These are phyloP conservation scores for Lucilia sericata DNA, from an alignment of 1,140 invertebrate species.

Conservation along the genomic window DNA sequence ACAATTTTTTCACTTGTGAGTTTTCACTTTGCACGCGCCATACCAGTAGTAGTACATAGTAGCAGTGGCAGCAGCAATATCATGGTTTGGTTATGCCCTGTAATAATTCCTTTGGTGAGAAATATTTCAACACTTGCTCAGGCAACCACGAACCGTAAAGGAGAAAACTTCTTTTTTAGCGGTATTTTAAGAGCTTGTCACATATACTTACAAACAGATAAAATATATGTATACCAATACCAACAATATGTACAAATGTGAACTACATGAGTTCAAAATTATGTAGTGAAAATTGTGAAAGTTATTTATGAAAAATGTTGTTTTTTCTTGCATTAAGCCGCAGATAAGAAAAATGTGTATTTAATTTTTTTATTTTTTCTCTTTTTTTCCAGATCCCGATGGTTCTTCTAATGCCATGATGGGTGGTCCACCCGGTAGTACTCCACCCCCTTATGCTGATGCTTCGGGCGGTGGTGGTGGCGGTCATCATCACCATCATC, in stretches of 20 bases:
- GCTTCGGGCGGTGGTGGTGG: constrained; percentile 55
- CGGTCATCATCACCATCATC: constrained; percentile 67
- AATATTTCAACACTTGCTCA: too few relatives aligned
- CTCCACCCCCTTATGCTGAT: constrained; percentile 69
- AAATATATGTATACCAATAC: too few relatives aligned
- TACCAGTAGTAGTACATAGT: too few relatives aligned
- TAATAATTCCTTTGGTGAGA: too few relatives aligned
- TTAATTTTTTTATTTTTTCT: constrained; percentile 32
- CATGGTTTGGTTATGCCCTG: too few relatives aligned
- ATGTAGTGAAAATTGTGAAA: background rate
- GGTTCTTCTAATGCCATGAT: constrained; percentile 66
- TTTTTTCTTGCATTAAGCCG: background rate
- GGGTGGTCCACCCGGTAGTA: constrained; percentile 70
- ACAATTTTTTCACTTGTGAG: constrained; percentile 16
- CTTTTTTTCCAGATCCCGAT: constrained; percentile 69
- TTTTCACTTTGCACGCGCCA: background rate
- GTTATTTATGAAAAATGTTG: background rate
- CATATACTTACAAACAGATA: background rate
- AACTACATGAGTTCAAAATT: too few relatives aligned
- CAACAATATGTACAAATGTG: too few relatives aligned
- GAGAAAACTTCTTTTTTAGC: background rate
- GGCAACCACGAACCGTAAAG: background rate
- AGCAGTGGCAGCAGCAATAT: too few relatives aligned
- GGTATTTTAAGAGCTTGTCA: background rate
- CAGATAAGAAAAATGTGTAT: background rate